Evolutionary conservation across 2,797 vertebrate genomes (phyloP), one percentile per base, ranked within the genome.

Genomic region (Mus spretus): DNA sequence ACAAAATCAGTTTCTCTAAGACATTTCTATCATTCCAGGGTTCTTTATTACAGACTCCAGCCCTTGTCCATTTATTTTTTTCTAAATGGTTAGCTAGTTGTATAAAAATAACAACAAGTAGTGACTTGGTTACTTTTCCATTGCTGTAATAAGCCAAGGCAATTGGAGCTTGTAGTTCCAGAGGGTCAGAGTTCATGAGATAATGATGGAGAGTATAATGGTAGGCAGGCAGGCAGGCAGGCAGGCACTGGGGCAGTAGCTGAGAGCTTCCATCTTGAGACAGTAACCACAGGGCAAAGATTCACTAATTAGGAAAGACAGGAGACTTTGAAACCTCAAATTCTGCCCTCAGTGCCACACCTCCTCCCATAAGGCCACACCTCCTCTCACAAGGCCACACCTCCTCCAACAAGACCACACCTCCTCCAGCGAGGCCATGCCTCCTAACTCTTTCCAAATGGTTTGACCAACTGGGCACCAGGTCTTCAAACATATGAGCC

Each of bases 61-160:
- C 34, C 53, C 34, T 37, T 55, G 26, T 70, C 63, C 37, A 31
- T 74, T 80, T 81, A 74, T 37, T 59, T 86, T 87, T 87, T 91
- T 91, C 63, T 44, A 80, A 37, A 53, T 63, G 72, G 11, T 63
- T 72, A 72, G 77, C 70, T 89, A 40, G 75, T 34, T 6, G 0
- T 37, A 20, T 75, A 70, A 15, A 17, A 34, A 59, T 44, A 65
- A 53, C 84, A 74, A 24, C 12, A 87, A 22, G 47, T 44, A 59
- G 22, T 31, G 37, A 20, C 37, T 47, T 84, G 59, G 59, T 34
- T 65, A 22, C 10, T 65, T 65, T 65, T 47, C 26, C 44, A 34
- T 47, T 47, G 82, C 26, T 84, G 9, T 65, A 40, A 65, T 65
- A 65, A 84, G 28, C 28, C 82, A 65, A 84, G 37, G 59, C 37